Evolutionary conservation across 1,140 invertebrate genomes (phyloP).

Genomic region (Calliopsis andreniformis): DNA sequence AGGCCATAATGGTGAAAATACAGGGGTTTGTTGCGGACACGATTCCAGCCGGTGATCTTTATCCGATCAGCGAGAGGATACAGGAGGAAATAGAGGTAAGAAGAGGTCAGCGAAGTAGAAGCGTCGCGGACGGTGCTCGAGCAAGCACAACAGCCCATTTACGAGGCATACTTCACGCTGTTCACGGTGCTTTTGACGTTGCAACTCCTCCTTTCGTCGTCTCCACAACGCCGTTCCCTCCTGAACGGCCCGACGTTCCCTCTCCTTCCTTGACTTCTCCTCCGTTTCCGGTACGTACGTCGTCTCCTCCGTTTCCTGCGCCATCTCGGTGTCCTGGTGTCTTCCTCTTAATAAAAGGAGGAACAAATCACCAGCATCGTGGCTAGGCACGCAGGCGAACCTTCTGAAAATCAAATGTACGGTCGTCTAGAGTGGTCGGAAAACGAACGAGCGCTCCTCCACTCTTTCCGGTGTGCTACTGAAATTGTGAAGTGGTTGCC

Average conservation of each 20-base stretch:
- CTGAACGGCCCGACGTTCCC: slow-evolving; percentile 70
- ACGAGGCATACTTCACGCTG: slow-evolving; percentile 76
- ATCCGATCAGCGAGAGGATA: slow-evolving; percentile 45
- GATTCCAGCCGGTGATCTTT: slow-evolving; percentile 3
- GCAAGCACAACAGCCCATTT: slow-evolving; percentile 44
- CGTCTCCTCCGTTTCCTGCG: slow-evolving; percentile 67
- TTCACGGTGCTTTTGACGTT: slow-evolving; percentile 77
- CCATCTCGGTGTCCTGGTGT: slow-evolving; percentile 58
- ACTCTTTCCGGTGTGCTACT: not conserved
- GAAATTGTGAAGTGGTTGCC: not conserved
- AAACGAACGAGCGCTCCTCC: not conserved
- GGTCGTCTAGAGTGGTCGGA: not conserved
- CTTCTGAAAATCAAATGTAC: slow-evolving; percentile 28
- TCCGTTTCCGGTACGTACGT: slow-evolving; percentile 74
- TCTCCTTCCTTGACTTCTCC: slow-evolving; percentile 68
- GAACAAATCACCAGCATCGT: slow-evolving; percentile 35
- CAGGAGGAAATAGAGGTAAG: slow-evolving; percentile 36
- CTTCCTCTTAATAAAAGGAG: slow-evolving; percentile 46
- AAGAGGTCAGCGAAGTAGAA: slow-evolving; percentile 25
- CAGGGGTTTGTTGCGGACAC: not conserved
- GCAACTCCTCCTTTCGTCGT: slow-evolving; percentile 74
- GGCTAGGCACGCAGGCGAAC: not conserved
- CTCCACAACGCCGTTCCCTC: slow-evolving; percentile 74
- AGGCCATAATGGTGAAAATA: not conserved
- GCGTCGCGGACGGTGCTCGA: slow-evolving; percentile 41